Evolutionary conservation across 2,113 vertebrate genomes (phyloP).

Genomic region (Pterocles gutturalis): DNA sequence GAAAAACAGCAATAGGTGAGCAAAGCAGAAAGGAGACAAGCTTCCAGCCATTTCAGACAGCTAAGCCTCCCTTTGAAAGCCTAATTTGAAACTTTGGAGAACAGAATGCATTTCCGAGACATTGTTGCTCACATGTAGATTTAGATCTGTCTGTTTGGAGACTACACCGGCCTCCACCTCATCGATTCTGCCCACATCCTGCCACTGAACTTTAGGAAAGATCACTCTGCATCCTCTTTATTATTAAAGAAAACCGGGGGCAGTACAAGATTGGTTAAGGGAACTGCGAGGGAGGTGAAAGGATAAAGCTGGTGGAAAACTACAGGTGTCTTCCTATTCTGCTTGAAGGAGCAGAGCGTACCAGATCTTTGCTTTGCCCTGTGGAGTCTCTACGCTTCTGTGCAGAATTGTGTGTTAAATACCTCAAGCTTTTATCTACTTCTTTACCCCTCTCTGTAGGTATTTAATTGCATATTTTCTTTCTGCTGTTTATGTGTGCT

Average conservation of each 20-base stretch:
- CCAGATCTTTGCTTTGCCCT: not conserved
- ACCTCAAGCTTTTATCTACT: not conserved
- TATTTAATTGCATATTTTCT: not conserved
- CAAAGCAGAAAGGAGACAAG: not conserved
- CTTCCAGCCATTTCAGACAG: not conserved
- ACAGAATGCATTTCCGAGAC: not conserved
- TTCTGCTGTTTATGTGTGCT: not conserved
- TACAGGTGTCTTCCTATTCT: conserved; percentile 1
- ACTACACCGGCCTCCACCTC: not conserved
- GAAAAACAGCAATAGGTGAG: not conserved
- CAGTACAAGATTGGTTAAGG: not conserved
- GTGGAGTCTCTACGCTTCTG: not conserved
- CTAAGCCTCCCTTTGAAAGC: not conserved
- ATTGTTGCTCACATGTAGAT: not conserved
- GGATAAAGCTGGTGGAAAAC: not conserved
- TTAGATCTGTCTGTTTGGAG: not conserved
- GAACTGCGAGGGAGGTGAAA: conserved; percentile 25
- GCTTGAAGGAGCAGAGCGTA: not conserved
- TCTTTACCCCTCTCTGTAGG: not conserved
- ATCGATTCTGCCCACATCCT: conserved; percentile 22
- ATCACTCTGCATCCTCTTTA: conserved; percentile 8
- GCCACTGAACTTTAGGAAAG: conserved; percentile 30
- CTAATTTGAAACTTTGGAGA: not conserved
- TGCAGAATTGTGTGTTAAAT: not conserved
- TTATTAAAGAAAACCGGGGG: conserved; percentile 8